Base-by-base conservation (phyloP, 2,113 vertebrate species). In the Turnix velox region DNA sequence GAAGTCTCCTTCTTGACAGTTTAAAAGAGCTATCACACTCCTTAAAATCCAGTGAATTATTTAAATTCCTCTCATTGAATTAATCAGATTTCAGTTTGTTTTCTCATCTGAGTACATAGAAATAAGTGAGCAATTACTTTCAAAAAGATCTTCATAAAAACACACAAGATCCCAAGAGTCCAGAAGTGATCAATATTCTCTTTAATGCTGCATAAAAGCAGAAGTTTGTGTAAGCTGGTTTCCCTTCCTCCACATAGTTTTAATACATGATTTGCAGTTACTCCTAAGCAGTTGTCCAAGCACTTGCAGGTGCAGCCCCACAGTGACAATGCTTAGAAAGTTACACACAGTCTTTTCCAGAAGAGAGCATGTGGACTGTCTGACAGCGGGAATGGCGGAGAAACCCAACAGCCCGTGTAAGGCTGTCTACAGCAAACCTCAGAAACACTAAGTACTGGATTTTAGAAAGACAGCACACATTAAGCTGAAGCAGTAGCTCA, bases 1-100 rank as follows among this genome's bases (percentile, higher is more conserved):
- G 52, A 92, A 74, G 52, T 40, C 61, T 92, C 31, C 10, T 67
- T 35, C 66, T 62, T 89, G 52, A 6, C 31, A 72, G 54, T 73
- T 72, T 40, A 62, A 31, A 77, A 69, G 69, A 37, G 72, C 33
- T 54, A 73, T 86, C 51, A 25, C 57, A 69, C 49, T 84, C 48
- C 58, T 91, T 28, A 79, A 88, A 87, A 95, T 83, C 77, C 74
- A 72, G 43, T 87, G 27, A 92, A 94, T 93, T 88, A 91, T 89
- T 96, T 93, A 93, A 81, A 84, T 39, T 39, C 55, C 4, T 23
- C 58, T 61, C 17, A 89, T 54, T 59, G 74, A 93, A 82, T 84
- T 87, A 83, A 93, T 90, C 57, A 90, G 35, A 89, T 68, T 92
- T 93, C 61, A 35, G 78, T 79, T 76, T 86, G 57, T 90, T 82